Conservation (phyloP, 2,113 vertebrate genomes). For the Microcebus lehilahytsara region DNA sequence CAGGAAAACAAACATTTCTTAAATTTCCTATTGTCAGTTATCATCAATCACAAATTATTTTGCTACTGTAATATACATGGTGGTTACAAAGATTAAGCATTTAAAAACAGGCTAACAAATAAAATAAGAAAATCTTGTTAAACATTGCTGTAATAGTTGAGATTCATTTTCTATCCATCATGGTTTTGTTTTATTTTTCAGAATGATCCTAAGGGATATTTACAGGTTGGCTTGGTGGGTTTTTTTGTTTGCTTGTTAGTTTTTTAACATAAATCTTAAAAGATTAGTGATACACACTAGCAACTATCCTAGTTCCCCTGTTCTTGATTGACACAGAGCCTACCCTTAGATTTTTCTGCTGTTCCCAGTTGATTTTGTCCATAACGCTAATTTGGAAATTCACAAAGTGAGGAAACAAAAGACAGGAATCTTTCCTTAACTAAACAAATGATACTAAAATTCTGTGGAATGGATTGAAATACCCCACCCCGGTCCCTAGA, state of each 20-base stretch:
- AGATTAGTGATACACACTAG: not conserved
- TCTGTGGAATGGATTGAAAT: not conserved
- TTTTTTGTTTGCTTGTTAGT: not conserved
- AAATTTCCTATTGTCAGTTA: slow-evolving; percentile 29
- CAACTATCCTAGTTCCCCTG: not conserved
- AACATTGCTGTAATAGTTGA: not conserved
- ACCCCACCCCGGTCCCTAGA: not conserved
- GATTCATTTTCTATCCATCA: not conserved
- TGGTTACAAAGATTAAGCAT: not conserved
- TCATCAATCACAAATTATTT: not conserved
- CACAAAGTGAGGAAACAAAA: not conserved
- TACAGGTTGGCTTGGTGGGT: not conserved
- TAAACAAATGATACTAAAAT: not conserved
- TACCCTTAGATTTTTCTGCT: not conserved
- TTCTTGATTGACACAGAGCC: not conserved
- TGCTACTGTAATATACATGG: not conserved
- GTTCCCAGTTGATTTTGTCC: not conserved
- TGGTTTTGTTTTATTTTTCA: slow-evolving; percentile 16
- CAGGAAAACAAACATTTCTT: not conserved
- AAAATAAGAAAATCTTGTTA: not conserved
- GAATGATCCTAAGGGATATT: not conserved
- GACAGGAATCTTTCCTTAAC: not conserved
- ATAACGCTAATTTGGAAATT: not conserved
- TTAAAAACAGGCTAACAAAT: slow-evolving; percentile 3
- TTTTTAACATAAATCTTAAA: not conserved